phyloP scores from a whole-genome alignment of 2,797 vertebrate genomes.

The Coregonus ussuriensis region DNA sequence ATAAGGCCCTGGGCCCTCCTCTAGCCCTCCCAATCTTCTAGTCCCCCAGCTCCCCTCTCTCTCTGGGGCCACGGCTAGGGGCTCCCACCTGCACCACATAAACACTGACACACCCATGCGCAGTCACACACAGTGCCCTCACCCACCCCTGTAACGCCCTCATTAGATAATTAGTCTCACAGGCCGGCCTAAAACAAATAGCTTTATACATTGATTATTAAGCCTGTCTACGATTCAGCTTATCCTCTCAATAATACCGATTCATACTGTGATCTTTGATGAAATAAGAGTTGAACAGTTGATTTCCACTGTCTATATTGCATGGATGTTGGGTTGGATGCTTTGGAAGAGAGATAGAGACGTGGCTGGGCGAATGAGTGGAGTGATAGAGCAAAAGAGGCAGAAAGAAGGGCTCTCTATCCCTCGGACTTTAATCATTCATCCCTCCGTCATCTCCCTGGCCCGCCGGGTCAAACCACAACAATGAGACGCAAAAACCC shows the following conservation, averaged over 20 bases:
- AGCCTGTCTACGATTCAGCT: neutral
- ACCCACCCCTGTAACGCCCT: slow-evolving; percentile 68
- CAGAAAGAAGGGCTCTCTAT: slow-evolving; percentile 33
- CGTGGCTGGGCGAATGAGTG: neutral
- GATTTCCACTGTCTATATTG: neutral
- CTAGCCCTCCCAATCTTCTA: slow-evolving; percentile 72
- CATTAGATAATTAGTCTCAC: slow-evolving; percentile 77
- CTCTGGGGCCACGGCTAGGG: slow-evolving; percentile 70
- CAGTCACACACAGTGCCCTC: slow-evolving; percentile 26
- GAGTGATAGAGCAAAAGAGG: neutral
- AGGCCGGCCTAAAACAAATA: slow-evolving; percentile 65
- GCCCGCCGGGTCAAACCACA: slow-evolving; percentile 48
- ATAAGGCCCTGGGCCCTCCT: slow-evolving; percentile 64
- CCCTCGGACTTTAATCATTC: slow-evolving; percentile 60
- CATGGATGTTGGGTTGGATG: neutral
- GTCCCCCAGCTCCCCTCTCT: slow-evolving; percentile 71
- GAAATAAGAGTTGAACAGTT: neutral
- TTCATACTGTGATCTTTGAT: neutral
- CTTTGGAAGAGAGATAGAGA: neutral
- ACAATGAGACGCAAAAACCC: slow-evolving; percentile 41
- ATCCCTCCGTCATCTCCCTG: slow-evolving; percentile 37
- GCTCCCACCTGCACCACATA: slow-evolving; percentile 68
- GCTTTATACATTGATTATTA: neutral
- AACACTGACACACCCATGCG: slow-evolving; percentile 37
- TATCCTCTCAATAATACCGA: neutral